Evolutionary conservation across 2,888 invertebrate genomes (phyloP), one percentile per base, ranked within the genome.

Genomic region (Exephanes ischioxanthus): DNA sequence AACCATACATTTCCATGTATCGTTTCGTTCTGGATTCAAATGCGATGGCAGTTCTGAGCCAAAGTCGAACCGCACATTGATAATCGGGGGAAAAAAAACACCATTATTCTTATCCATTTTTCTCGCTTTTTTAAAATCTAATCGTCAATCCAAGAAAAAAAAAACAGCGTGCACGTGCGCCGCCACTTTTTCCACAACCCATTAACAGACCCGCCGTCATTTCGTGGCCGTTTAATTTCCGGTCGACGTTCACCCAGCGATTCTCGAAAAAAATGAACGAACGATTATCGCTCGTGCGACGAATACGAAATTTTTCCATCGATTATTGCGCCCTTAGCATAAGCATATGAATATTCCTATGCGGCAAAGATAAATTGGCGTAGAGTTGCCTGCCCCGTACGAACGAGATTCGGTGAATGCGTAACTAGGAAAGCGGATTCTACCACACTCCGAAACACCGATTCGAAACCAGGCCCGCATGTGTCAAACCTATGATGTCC

Each of bases 281-380:
- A 37, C 58, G 58, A 22, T 58, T 58, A 58, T 58, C 26, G 58
- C 14, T 1, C 26, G 22, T 26, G 22, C 26, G 45, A 76, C 72
- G 80, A 84, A 66, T 75, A 26, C 55, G 33, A 58, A 22, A 73
- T 80, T 84, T 84, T 80, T 80, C n/a, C 77, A 53, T 83, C 68
- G 68, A 80, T 68, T 67, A 22, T 48, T 4, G 48, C 41, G 22
- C 30, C 16, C 77, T 84, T 77, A 80, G 58, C 80, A 80, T 80
- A 53, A 72, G 72, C 77, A 63, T 77, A 80, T 82, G 80, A 84
- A 84, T 84, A 84, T 80, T 84, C 80, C 58, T 63, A n/a, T 16
- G 16, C 14, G n/a, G 67, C 30, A 19, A 72, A 30, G 77, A 84
- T 80, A 63, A 84, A 84, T 80, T 58, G 80, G 68, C 55, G 53